Base-by-base conservation (phyloP, 1,140 invertebrate species). In the Stegodyphus dumicola region DNA sequence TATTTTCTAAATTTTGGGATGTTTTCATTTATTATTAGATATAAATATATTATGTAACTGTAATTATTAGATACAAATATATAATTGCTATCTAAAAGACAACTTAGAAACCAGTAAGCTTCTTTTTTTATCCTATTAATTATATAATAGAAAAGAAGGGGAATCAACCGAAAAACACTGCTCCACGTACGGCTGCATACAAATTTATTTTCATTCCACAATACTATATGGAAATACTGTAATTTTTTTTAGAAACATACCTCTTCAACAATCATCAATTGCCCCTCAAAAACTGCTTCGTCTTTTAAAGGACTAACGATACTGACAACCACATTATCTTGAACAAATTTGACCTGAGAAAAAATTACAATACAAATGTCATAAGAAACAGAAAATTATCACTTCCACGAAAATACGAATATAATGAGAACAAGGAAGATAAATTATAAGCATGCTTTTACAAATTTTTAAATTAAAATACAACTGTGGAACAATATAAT, bases 251-350 rank as follows among this genome's bases (percentile, higher is more conserved):
- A 1, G 1, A 67, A 17, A n/a, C 71, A 49, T 51, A 85, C 81
- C 52, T 85, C 81, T 66, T 85, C 81, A 56, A 85, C 81, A 54
- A 85, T 76, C 65, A 77, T 56, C 15, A 85, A 49, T 49, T 76
- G 66, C 9, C 81, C 81, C 10, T 48, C 65, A 69, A 76, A 85
- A 7, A 48, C 17, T 49, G 66, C 73, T 69, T 85, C 81, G 33
- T 77, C 81, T 53, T 85, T 85, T 48, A 76, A 17, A 9, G 81
- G 81, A 15, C 81, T 73, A 49, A 66, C 60, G 17, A 76, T 51
- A 7, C 49, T 76, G n/a, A 85, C 81, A 49, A 85, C 48, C 33
- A 85, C 74, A 76, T 77, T 85, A 15, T 53, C 65, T 7, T 18
- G 52, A n/a, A 67, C 64, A 60, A 69, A 85, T 1, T 48, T 52